A percentile compares a stretch with the other conserved stretches of the same genome.
Conservation (phyloP, 2,113 vertebrate genomes). For the Leiothrix lutea region DNA sequence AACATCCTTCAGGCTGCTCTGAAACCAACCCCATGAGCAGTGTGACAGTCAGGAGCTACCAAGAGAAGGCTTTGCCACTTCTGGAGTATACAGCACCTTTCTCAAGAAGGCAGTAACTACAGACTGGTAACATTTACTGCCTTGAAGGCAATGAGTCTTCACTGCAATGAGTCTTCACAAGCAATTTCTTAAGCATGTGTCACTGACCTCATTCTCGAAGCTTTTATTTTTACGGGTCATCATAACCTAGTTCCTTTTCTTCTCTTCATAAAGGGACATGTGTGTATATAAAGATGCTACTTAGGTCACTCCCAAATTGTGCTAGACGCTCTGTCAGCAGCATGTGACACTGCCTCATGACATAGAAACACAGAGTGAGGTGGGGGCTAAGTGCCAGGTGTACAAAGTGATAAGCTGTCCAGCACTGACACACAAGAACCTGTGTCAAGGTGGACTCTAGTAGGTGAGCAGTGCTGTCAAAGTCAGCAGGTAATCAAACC, state of each 20-base stretch:
- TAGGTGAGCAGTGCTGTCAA: not conserved
- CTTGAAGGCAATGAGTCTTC: not conserved
- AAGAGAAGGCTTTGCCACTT: not conserved
- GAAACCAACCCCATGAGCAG: not conserved
- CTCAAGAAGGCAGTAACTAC: not conserved
- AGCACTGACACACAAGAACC: not conserved
- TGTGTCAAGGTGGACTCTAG: not conserved
- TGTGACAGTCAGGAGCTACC: not conserved
- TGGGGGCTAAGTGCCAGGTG: not conserved
- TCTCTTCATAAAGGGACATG: not conserved
- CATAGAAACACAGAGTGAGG: not conserved
- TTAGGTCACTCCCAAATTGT: not conserved
- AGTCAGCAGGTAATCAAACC: not conserved
- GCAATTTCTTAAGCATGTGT: not conserved
- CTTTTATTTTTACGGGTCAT: conserved; percentile 32
- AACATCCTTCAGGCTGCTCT: not conserved
- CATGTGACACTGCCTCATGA: not conserved
- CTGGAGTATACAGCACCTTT: not conserved
- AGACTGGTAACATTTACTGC: not conserved
- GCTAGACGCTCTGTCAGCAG: not conserved
- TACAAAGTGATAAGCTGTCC: not conserved
- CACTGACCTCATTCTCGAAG: conserved; percentile 10
- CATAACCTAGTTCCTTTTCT: not conserved
- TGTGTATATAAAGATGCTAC: not conserved
- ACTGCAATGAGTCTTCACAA: not conserved